phyloP scores from a whole-genome alignment of 2,888 invertebrate genomes.

The Xanthorhoe designata region DNA sequence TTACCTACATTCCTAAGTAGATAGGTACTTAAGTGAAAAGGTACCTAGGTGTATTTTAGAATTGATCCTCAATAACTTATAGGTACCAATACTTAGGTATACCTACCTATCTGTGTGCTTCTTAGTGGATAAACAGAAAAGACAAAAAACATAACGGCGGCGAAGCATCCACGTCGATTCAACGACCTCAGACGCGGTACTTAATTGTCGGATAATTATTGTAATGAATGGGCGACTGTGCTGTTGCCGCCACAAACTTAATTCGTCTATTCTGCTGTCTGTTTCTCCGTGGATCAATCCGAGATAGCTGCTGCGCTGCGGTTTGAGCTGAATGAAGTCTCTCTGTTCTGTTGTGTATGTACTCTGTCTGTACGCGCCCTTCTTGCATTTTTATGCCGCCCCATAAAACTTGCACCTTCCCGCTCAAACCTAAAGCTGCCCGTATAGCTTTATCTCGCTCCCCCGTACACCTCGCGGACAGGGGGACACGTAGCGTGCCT shows the following conservation, averaged over 20 bases:
- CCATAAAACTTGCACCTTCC: conserved; percentile 59
- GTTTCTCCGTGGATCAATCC: conserved; percentile 65
- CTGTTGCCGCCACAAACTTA: conserved; percentile 62
- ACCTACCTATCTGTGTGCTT: neutral
- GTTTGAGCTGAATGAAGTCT: conserved; percentile 43
- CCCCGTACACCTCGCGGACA: conserved; percentile 59
- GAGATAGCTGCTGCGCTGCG: conserved; percentile 55
- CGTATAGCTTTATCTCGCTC: conserved; percentile 56
- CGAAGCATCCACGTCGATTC: conserved; percentile 47
- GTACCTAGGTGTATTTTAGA: too few species aligned
- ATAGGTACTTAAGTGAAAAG: too few species aligned
- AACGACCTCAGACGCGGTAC: conserved; percentile 64
- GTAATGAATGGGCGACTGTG: conserved; percentile 70
- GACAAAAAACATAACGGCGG: conserved; percentile 20
- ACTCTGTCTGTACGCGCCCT: conserved; percentile 63
- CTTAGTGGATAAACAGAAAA: conserved; percentile 17
- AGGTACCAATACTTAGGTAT: neutral
- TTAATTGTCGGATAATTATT: conserved; percentile 73
- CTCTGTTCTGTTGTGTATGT: conserved; percentile 42
- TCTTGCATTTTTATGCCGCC: conserved; percentile 73
- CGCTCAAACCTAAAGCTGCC: conserved; percentile 45
- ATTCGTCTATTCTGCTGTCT: conserved; percentile 65
- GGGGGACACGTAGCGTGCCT: conserved; percentile 75
- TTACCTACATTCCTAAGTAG: too few species aligned
- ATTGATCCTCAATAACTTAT: neutral